These are phyloP conservation scores for Battus philenor DNA, from an alignment of 1,140 invertebrate genomes.

Conservation along the genomic window DNA sequence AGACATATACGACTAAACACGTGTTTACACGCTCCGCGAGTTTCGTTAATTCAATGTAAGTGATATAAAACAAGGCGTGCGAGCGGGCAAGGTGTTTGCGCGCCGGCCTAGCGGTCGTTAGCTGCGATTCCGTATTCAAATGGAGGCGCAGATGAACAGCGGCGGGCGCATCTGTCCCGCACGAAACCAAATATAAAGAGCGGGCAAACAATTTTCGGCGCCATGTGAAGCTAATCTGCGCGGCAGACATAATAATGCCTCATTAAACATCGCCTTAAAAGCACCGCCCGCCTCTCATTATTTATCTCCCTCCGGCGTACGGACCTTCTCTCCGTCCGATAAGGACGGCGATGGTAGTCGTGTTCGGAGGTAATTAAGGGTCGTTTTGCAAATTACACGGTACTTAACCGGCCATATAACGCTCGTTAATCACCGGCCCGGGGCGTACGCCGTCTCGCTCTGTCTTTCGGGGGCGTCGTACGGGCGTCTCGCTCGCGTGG, in stretches of 20 bases:
- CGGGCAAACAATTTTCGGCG: slow-evolving; percentile 56
- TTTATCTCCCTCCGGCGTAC: slow-evolving; percentile 35
- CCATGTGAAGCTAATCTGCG: slow-evolving; percentile 68
- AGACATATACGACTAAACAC: too few relatives aligned
- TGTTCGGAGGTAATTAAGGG: slow-evolving; percentile 75
- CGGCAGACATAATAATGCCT: slow-evolving; percentile 70
- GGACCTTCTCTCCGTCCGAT: slow-evolving; percentile 28
- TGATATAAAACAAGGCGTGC: too few relatives aligned
- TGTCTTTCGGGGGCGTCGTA: slow-evolving; percentile 16
- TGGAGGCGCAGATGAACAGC: slow-evolving; percentile 22
- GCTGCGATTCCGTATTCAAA: slow-evolving; percentile 1
- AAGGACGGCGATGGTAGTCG: slow-evolving; percentile 61
- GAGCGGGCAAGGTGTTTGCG: too few relatives aligned
- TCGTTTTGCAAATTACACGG: slow-evolving; percentile 78
- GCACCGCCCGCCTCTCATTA: slow-evolving; percentile 36
- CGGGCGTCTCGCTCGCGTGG: slow-evolving; percentile 27
- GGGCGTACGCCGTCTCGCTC: slow-evolving; percentile 38
- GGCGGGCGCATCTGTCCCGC: slow-evolving; percentile 25
- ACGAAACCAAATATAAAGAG: slow-evolving; percentile 71
- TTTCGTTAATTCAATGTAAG: too few relatives aligned
- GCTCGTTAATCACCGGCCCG: slow-evolving; percentile 71
- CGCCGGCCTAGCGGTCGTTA: too few relatives aligned
- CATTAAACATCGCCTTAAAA: slow-evolving; percentile 65
- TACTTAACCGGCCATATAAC: slow-evolving; percentile 78
- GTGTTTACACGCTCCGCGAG: too few relatives aligned